phyloP scores from a whole-genome alignment of 2,797 vertebrate species.

The Rachycentron canadum region DNA sequence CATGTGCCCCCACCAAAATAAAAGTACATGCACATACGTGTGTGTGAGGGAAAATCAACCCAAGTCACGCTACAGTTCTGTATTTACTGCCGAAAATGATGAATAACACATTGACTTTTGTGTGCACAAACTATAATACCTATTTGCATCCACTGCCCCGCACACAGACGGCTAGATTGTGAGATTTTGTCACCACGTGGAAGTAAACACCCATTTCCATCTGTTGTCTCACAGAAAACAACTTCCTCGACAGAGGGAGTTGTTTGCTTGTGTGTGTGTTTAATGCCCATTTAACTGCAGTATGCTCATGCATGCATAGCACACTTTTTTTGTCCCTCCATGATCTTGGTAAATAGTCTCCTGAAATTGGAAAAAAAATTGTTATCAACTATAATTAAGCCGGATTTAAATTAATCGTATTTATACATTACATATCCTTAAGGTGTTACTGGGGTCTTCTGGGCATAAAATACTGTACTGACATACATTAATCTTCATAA shows the following conservation, averaged over 20 bases:
- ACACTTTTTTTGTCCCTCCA: neutral
- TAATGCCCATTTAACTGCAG: neutral
- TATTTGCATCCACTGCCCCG: neutral
- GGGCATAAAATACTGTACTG: too few relatives aligned
- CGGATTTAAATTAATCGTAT: too few relatives aligned
- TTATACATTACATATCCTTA: too few relatives aligned
- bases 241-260: neutral
- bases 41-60: too few relatives aligned
- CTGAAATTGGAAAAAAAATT: too few relatives aligned
- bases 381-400: too few relatives aligned
- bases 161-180: neutral
- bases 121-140: neutral
- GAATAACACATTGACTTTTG: neutral
- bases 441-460: too few relatives aligned
- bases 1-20: too few relatives aligned
- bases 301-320: neutral
- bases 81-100: neutral
- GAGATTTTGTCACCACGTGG: neutral
- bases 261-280: neutral
- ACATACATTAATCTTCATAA: too few relatives aligned
- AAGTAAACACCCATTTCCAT: slow-evolving; percentile 5
- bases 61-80: neutral
- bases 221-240: neutral
- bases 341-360: neutral
- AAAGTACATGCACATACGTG: neutral